Conservation (phyloP, 1,140 invertebrate genomes). For the Metopolophium dirhodum region DNA sequence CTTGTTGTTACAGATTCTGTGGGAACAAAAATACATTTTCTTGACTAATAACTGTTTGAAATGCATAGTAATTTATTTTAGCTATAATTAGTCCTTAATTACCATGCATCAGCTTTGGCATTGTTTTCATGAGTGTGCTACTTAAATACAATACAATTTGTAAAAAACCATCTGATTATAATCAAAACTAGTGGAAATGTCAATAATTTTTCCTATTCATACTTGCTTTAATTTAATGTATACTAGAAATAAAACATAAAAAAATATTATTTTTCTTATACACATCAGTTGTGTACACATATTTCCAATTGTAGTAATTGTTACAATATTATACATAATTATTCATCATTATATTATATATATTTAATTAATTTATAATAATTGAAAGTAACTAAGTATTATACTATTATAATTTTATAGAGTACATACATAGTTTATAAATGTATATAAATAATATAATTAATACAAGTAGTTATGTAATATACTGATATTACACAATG, state of each 20-base stretch:
- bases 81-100: slow-evolving; percentile 39
- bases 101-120: neutral
- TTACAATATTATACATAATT: no score
- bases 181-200: neutral
- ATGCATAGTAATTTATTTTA: slow-evolving; percentile 27
- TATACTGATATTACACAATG: no score
- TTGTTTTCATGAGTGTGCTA: slow-evolving; percentile 31
- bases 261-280: neutral
- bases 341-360: no score
- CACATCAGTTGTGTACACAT: neutral
- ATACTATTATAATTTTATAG: no score
- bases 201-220: neutral
- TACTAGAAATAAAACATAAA: neutral
- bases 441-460: no score
- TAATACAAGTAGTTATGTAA: no score
- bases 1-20: slow-evolving; percentile 45
- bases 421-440: no score
- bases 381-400: neutral
- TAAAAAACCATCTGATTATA: slow-evolving; percentile 15
- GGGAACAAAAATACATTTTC: slow-evolving; percentile 42
- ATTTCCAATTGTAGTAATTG: neutral
- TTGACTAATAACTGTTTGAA: slow-evolving; percentile 15
- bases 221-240: neutral
- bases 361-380: no score
- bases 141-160: slow-evolving; percentile 20